Percentiles rank a stretch among this genome's conserved stretches.
phyloP scores from a whole-genome alignment of 2,797 vertebrate genomes.

The Nannoperca obscura region DNA sequence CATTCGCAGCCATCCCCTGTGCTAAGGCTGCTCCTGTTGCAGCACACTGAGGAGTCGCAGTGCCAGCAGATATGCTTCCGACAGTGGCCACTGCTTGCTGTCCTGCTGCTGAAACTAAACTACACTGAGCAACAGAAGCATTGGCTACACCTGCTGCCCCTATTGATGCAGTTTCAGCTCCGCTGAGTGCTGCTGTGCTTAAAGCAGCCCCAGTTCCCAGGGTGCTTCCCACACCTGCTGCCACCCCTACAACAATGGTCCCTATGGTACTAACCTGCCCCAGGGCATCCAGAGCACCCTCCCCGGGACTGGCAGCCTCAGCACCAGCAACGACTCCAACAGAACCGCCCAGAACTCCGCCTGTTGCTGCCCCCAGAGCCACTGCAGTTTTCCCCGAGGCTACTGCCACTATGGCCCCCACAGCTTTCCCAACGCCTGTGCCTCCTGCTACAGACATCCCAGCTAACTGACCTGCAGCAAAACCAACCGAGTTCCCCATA shows the following conservation, averaged over 20 bases:
- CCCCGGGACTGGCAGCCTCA: conserved; percentile 69
- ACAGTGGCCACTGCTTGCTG: conserved; percentile 45
- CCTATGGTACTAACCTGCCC: conserved; percentile 79
- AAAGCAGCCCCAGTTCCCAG: conserved; percentile 77
- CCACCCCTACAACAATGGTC: conserved; percentile 71
- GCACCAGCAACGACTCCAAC: conserved; percentile 74
- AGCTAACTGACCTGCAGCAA: conserved; percentile 73
- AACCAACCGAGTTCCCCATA: conserved; percentile 72
- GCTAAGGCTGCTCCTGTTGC: conserved; percentile 44
- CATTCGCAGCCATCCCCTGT: conserved; percentile 35
- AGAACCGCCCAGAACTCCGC: conserved; percentile 80
- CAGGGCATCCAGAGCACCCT: conserved; percentile 78
- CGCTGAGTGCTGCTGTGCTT: conserved; percentile 58
- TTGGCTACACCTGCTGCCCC: conserved; percentile 43
- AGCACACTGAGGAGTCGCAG: conserved; percentile 45
- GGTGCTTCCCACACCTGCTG: conserved; percentile 78
- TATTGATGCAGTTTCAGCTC: conserved; percentile 54
- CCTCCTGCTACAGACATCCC: conserved; percentile 73
- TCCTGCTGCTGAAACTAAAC: conserved; percentile 48
- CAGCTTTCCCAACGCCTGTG: conserved; percentile 73
- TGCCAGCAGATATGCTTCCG: conserved; percentile 28
- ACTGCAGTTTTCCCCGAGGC: conserved; percentile 78
- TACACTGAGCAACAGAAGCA: conserved; percentile 34
- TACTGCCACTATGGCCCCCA: conserved; percentile 77
- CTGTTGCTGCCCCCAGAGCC: conserved; percentile 78